These are phyloP conservation scores for Saxidomus purpurata DNA, from an alignment of 1,140 invertebrate species.

Conservation along the genomic window DNA sequence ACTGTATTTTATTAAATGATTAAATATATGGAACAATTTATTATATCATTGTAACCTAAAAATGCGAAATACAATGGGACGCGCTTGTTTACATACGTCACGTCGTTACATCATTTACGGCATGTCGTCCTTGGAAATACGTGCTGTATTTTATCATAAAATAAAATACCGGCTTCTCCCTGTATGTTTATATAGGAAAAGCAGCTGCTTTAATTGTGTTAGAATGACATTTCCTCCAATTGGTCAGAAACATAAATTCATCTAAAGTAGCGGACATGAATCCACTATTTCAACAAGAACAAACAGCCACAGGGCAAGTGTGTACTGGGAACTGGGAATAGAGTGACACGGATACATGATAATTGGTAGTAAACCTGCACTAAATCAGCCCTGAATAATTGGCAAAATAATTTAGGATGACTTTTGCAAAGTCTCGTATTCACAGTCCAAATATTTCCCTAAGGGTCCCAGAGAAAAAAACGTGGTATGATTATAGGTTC, in stretches of 20 bases:
- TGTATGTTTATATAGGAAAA: too few relatives aligned
- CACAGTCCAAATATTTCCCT: conserved; percentile 7
- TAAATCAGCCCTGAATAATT: conserved; percentile 41
- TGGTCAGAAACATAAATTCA: background rate
- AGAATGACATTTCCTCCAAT: too few relatives aligned
- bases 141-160: too few relatives aligned
- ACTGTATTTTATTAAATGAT: too few relatives aligned
- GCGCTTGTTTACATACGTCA: too few relatives aligned
- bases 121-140: too few relatives aligned
- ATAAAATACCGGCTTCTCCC: too few relatives aligned
- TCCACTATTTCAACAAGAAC: background rate
- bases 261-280: background rate
- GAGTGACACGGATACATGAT: background rate
- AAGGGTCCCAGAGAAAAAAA: background rate
- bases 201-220: too few relatives aligned
- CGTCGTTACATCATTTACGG: too few relatives aligned
- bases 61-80: too few relatives aligned
- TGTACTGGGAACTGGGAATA: background rate
- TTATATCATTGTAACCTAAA: too few relatives aligned
- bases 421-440: conserved; percentile 36
- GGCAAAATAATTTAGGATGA: background rate
- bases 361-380: conserved; percentile 31
- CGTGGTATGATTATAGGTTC: background rate
- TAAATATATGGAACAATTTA: too few relatives aligned
- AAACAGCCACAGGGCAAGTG: background rate